Conservation (phyloP, 1,140 invertebrate genomes). For the Drosophila ohnishii region DNA sequence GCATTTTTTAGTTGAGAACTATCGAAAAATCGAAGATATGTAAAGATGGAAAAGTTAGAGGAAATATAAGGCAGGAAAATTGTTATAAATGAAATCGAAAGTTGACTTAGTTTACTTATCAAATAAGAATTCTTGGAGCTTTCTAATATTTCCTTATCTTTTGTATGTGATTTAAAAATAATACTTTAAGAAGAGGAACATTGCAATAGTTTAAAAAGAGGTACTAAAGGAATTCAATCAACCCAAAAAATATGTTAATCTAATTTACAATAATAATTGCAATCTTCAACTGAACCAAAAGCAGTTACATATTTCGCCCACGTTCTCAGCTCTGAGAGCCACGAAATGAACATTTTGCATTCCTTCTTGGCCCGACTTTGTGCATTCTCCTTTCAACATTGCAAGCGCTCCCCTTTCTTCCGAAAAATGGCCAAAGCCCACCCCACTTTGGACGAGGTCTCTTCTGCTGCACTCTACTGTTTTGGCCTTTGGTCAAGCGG, state of each 20-base stretch:
- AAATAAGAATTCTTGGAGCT: no score
- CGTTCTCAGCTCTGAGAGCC: conserved; percentile 17
- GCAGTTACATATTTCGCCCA: not conserved
- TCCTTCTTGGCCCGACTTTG: conserved; percentile 27
- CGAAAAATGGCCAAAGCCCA: conserved; percentile 9
- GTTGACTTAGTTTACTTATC: not conserved
- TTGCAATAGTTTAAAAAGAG: not conserved
- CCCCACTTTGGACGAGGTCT: conserved; percentile 9
- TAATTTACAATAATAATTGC: not conserved
- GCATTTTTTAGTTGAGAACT: not conserved
- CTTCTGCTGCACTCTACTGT: conserved; percentile 38
- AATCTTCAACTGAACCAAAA: not conserved
- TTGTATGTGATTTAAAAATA: not conserved
- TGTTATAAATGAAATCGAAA: no score
- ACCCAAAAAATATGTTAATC: not conserved
- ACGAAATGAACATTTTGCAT: conserved; percentile 14
- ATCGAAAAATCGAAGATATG: not conserved
- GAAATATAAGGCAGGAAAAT: no score
- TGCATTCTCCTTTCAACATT: conserved; percentile 32
- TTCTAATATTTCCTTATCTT: not conserved
- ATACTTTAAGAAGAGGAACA: not conserved
- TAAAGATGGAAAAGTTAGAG: no score
- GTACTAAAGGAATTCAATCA: not conserved
- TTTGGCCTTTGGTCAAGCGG: conserved; percentile 75
- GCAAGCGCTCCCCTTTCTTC: conserved; percentile 7